Evolutionary conservation across 2,113 vertebrate species (phyloP).

Genomic region (Acrocephalus arundinaceus): DNA sequence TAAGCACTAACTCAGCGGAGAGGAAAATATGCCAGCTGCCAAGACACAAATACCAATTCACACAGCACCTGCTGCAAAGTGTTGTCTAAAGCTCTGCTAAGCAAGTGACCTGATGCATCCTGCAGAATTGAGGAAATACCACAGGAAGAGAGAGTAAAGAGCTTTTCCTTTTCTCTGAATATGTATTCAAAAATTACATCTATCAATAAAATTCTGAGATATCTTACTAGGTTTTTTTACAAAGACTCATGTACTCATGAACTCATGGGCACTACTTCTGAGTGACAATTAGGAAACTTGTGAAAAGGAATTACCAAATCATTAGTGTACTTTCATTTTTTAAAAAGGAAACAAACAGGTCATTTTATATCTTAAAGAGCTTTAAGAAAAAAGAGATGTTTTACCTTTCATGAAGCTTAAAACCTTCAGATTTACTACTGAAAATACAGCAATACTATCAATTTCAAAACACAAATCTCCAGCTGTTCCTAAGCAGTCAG

Average conservation of each 20-base stretch:
- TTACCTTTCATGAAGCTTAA: not conserved
- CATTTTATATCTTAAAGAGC: not conserved
- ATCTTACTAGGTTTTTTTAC: not conserved
- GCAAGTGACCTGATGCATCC: not conserved
- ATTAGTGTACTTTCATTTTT: not conserved
- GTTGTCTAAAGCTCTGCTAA: not conserved
- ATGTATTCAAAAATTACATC: not conserved
- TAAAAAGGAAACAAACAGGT: not conserved
- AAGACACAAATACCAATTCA: not conserved
- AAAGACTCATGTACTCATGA: not conserved
- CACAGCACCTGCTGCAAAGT: not conserved
- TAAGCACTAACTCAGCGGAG: not conserved
- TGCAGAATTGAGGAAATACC: not conserved
- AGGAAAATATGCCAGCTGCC: not conserved
- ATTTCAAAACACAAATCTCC: not conserved
- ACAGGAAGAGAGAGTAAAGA: not conserved
- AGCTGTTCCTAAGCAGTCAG: not conserved
- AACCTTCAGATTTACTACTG: not conserved
- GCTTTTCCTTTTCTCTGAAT: not conserved
- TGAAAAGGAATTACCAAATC: not conserved
- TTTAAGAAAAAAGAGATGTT: not conserved
- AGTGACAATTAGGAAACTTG: not conserved
- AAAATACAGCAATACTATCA: not conserved
- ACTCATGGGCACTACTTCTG: not conserved
- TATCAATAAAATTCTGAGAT: not conserved